Conservation (phyloP, 2,888 invertebrate species). For the Embidobia sp. region DNA sequence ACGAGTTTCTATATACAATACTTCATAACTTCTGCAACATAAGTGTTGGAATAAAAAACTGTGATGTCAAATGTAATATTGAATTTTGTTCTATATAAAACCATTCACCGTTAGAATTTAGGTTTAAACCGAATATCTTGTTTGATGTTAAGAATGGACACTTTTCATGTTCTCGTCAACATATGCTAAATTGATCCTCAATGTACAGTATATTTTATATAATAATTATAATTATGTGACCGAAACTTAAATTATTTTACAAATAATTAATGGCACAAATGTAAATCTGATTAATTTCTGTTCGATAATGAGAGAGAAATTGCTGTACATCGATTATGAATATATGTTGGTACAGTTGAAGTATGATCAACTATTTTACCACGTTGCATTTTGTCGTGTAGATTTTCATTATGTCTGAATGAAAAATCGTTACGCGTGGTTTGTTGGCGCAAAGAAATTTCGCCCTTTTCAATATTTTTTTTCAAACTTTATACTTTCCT, state of each 20-base stretch:
- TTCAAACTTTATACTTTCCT: slow-evolving; percentile 5
- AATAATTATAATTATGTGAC: too few species aligned
- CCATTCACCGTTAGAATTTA: too few species aligned
- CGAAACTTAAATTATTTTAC: too few species aligned
- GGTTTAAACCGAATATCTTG: too few species aligned
- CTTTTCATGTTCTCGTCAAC: too few species aligned
- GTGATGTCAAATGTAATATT: background rate
- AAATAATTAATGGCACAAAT: slow-evolving; percentile 1
- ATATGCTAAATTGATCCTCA: too few species aligned
- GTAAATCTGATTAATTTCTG: slow-evolving; percentile 15
- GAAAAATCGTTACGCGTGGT: background rate
- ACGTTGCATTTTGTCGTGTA: background rate
- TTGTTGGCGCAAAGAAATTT: background rate
- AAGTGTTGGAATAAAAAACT: background rate
- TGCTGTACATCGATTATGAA: background rate
- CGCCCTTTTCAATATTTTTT: background rate
- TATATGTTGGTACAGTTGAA: background rate
- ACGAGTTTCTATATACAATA: slow-evolving; percentile 10
- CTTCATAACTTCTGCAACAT: background rate
- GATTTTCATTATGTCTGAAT: slow-evolving; percentile 1
- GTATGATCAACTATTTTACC: background rate
- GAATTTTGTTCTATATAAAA: too few species aligned
- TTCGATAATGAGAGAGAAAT: background rate
- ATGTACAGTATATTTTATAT: too few species aligned
- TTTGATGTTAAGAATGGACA: too few species aligned